phyloP scores from a whole-genome alignment of 2,797 vertebrate species.

The Pangasius mekongensis region DNA sequence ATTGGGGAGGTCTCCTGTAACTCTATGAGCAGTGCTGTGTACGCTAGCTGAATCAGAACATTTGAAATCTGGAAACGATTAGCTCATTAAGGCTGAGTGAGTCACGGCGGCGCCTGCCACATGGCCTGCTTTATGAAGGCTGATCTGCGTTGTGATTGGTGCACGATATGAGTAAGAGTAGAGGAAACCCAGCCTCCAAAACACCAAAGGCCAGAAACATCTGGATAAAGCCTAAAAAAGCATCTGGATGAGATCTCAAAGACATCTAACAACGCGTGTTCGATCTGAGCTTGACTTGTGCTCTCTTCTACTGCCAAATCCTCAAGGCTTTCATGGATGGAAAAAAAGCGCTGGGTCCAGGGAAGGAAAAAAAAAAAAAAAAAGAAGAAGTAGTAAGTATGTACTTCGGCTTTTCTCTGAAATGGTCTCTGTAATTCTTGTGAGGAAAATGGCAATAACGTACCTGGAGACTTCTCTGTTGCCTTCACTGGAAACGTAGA shows the following conservation, averaged over 20 bases:
- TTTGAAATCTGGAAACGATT: conserved; percentile 52
- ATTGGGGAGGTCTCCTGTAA: conserved; percentile 1
- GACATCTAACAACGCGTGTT: conserved; percentile 44
- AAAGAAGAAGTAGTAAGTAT: conserved; percentile 30
- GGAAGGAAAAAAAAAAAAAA: conserved; percentile 12
- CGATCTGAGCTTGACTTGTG: conserved; percentile 24
- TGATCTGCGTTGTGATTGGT: conserved; percentile 42
- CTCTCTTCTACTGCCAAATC: conserved; percentile 46
- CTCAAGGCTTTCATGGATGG: conserved; percentile 30
- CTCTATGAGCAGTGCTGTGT: not conserved
- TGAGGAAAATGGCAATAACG: not conserved
- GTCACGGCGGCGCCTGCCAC: conserved; percentile 46
- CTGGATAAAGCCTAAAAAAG: conserved; percentile 45
- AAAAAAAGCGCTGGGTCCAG: not conserved
- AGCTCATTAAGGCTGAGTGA: conserved; percentile 51
- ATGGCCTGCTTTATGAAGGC: conserved; percentile 41
- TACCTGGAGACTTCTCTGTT: conserved; percentile 66
- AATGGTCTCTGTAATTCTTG: conserved; percentile 23
- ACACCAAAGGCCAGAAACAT: conserved; percentile 48
- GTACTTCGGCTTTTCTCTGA: conserved; percentile 19
- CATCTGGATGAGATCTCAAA: conserved; percentile 54
- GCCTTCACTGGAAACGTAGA: conserved; percentile 30
- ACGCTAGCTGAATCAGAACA: conserved; percentile 14
- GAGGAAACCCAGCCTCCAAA: conserved; percentile 37
- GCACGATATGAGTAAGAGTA: conserved; percentile 30